Base-by-base conservation (phyloP, 2,797 vertebrate species). In the Alfaro cultratus region DNA sequence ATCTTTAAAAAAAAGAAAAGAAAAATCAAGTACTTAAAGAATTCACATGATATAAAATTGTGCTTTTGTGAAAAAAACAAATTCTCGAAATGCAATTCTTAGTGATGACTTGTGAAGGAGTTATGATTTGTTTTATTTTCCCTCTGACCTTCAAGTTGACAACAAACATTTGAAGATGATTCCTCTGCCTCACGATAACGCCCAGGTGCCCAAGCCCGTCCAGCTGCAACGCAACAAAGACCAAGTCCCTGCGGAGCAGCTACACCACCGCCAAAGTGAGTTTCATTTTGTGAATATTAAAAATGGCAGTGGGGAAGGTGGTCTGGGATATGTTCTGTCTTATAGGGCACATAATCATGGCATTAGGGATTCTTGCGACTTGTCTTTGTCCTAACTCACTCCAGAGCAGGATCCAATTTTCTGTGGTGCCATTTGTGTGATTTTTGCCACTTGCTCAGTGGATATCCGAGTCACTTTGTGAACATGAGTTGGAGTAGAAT, bases 221-320 rank as follows among this genome's bases (percentile, higher is more conserved):
- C 96, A 97, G 60, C 93, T 84, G 51, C 96, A 88, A 83, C 92
- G 88, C 10, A 91, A 94, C 90, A 89, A 95, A 89, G 96, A 97
- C 36, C 87, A 90, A 23, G 85, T 88, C 85, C 91, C 88, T 1
- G 95, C 87, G 2, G 96, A 96, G 82, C 92, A 95, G 81, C 95
- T 96, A 73, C 97, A 96, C 79, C 95, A 97, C 87, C 97, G 97
- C 79, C 97, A 99, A 95, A 99, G 98, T 99, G 95, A 98, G 98
- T 95, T 72, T 13, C 13, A 72, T 34, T 72, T 73, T 47, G 36
- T 68, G 10, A 73, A 57, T 15, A 41, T 11, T 39, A 26, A 47
- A 23, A 73, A 62, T 68, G 51, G 10, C 46, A 13, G 21, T 11
- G 41, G 45, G 34, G 34, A 16, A 31, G 34, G 29, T 74, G 68